Percentiles rank a stretch among this genome's conserved stretches.
Conservation (phyloP, 2,797 vertebrate species). For the Hipposideros larvatus region DNA sequence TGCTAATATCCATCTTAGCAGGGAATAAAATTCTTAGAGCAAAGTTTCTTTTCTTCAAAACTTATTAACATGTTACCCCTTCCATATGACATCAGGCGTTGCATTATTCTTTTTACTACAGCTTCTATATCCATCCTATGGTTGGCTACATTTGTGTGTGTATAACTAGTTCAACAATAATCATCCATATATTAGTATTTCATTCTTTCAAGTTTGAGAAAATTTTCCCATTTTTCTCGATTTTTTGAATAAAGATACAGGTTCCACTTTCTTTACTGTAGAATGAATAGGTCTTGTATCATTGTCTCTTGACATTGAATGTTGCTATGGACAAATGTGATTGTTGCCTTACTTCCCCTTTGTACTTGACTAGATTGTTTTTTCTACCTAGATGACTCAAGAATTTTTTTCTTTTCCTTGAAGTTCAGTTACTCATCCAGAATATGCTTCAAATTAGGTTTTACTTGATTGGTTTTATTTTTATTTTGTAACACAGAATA, state of each 20-base stretch:
- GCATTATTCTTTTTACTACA: neutral
- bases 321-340: neutral
- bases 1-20: neutral
- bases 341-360: neutral
- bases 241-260: neutral
- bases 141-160: neutral
- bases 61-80: neutral
- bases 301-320: neutral
- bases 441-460: neutral
- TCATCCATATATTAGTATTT: neutral
- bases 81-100: neutral
- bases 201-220: neutral
- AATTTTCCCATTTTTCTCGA: neutral
- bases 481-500: neutral
- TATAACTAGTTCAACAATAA: neutral
- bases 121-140: neutral
- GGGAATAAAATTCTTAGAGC: neutral
- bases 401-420: neutral
- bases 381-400: neutral
- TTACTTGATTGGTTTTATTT: neutral
- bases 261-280: neutral
- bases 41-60: neutral
- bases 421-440: neutral
- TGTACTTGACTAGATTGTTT: neutral
- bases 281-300: neutral